Percentiles rank a stretch among this genome's conserved stretches.
Evolutionary conservation across 2,888 invertebrate species (phyloP).

Genomic region (Oscheius sp.): DNA sequence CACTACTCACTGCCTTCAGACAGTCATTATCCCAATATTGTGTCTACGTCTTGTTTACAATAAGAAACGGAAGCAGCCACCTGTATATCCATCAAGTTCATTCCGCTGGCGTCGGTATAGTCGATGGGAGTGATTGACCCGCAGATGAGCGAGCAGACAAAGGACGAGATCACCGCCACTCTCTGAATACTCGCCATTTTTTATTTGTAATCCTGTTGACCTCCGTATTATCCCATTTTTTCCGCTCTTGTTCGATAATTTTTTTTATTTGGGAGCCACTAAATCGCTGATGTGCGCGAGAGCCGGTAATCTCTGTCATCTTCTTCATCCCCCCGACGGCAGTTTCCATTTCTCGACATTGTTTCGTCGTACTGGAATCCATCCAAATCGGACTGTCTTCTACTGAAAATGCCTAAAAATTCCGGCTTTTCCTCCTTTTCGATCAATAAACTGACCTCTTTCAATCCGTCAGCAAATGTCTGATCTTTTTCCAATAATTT

Average conservation of each 20-base stretch:
- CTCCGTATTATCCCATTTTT: slow-evolving; percentile 83
- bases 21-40: slow-evolving; percentile 42
- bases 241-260: slow-evolving; percentile 81
- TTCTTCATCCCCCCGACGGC: slow-evolving; percentile 82
- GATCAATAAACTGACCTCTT: slow-evolving; percentile 31
- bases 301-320: slow-evolving; percentile 80
- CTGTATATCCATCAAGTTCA: slow-evolving; percentile 89
- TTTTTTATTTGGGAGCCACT: slow-evolving; percentile 94
- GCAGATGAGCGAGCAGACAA: slow-evolving; percentile 87
- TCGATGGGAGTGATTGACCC: slow-evolving; percentile 91
- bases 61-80: slow-evolving; percentile 4
- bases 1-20: slow-evolving; percentile 27
- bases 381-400: slow-evolving; percentile 92
- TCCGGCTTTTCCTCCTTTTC: background rate
- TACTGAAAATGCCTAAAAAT: slow-evolving; percentile 81
- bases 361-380: slow-evolving; percentile 86
- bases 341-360: slow-evolving; percentile 85
- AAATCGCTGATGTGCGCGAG: slow-evolving; percentile 88
- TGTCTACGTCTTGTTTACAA: background rate
- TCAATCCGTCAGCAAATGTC: slow-evolving; percentile 39
- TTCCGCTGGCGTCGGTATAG: slow-evolving; percentile 91
- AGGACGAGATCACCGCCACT: slow-evolving; percentile 92
- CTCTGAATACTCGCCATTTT: slow-evolving; percentile 77
- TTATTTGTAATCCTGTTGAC: slow-evolving; percentile 68
- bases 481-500: slow-evolving; percentile 79